These are phyloP conservation scores for Bradysia coprophila DNA, from an alignment of 1,140 invertebrate species.

Conservation along the genomic window DNA sequence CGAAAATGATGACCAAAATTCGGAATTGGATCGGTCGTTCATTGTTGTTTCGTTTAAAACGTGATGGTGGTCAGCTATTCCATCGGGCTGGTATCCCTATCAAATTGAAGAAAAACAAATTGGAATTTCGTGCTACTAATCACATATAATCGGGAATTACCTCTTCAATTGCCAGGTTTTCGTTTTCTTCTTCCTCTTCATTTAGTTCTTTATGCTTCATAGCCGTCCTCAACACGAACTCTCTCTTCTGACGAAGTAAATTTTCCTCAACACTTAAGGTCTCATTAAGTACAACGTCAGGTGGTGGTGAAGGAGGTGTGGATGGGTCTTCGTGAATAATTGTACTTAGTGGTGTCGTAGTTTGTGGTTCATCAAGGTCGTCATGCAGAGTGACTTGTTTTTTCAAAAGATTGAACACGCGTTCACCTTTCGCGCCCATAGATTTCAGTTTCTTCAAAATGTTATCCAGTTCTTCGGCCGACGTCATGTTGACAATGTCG, in stretches of 20 bases:
- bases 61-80: constrained; percentile 38
- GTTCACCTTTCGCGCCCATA: constrained; percentile 30
- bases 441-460: constrained; percentile 25
- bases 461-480: neutral
- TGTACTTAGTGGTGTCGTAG: too few relatives aligned
- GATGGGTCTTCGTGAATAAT: too few relatives aligned
- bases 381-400: too few relatives aligned
- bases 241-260: constrained; percentile 16
- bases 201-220: constrained; percentile 26
- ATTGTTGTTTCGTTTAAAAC: constrained; percentile 36
- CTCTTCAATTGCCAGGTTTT: constrained; percentile 38
- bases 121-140: neutral
- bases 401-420: constrained; percentile 29
- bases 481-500: neutral
- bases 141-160: constrained; percentile 18
- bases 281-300: constrained; percentile 4
- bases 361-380: too few relatives aligned
- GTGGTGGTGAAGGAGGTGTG: too few relatives aligned
- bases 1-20: constrained; percentile 63
- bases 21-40: constrained; percentile 48
- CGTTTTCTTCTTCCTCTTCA: constrained; percentile 32
- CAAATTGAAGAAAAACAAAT: constrained; percentile 3
- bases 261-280: constrained; percentile 15
- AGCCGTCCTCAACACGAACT: constrained; percentile 15
- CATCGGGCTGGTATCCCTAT: constrained; percentile 36